These are phyloP conservation scores for Calameuta filiformis DNA, from an alignment of 2,888 invertebrate genomes.

Conservation along the genomic window DNA sequence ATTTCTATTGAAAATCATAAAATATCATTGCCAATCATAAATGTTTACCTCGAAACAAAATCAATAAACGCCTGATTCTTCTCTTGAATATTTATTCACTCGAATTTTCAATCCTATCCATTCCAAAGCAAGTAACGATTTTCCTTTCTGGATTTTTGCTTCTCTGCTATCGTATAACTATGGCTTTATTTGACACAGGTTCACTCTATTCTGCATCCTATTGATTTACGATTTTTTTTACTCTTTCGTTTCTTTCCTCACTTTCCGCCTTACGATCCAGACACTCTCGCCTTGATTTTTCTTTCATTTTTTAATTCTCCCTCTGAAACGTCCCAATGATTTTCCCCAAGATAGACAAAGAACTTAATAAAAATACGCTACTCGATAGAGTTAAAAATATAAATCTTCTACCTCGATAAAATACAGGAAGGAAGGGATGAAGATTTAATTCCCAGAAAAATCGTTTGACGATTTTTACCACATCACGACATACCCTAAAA, in stretches of 20 bases:
- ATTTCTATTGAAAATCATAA: neutral
- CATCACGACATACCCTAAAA: neutral
- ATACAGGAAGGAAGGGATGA: neutral
- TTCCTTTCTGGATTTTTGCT: neutral
- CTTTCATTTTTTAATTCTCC: neutral
- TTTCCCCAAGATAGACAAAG: neutral
- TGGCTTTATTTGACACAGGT: neutral
- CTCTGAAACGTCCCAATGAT: neutral
- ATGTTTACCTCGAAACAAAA: neutral
- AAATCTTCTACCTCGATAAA: neutral
- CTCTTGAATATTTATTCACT: neutral
- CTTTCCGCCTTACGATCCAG: neutral
- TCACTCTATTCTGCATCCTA: neutral
- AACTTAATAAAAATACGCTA: neutral
- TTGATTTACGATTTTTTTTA: neutral
- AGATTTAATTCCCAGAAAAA: neutral
- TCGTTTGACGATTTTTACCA: neutral
- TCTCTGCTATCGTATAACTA: neutral
- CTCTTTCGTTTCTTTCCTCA: neutral
- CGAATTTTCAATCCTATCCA: neutral
- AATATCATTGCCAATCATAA: neutral
- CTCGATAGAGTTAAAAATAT: no score
- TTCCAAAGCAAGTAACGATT: neutral
- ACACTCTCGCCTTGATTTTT: neutral
- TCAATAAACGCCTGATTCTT: neutral